A percentile compares a stretch with the other conserved stretches of the same genome.
Evolutionary conservation across 2,797 vertebrate species (phyloP).

Genomic region (Adelosebastes latens): DNA sequence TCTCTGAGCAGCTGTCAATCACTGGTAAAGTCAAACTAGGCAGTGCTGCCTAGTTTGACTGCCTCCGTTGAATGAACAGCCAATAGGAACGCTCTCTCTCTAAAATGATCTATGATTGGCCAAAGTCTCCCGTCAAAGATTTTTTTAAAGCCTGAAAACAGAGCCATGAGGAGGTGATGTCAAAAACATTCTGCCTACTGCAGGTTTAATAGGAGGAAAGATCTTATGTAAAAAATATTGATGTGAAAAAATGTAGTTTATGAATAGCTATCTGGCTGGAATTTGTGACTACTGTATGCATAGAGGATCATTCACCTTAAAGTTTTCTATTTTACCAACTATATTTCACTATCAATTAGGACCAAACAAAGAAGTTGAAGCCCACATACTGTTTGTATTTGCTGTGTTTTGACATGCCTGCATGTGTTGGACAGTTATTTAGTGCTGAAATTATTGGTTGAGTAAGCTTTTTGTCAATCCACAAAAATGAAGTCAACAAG

Average conservation of each 20-base stretch:
- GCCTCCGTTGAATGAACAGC: too few relatives aligned
- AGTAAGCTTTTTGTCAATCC: not conserved
- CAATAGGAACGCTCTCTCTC: too few relatives aligned
- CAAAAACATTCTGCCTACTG: too few relatives aligned
- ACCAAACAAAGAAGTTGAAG: not conserved
- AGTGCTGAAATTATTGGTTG: not conserved
- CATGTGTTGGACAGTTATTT: not conserved
- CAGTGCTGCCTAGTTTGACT: too few relatives aligned
- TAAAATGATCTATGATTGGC: too few relatives aligned
- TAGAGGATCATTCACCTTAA: not conserved
- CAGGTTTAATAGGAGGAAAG: not conserved
- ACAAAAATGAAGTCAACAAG: not conserved
- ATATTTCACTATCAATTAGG: not conserved
- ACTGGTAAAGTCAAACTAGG: too few relatives aligned
- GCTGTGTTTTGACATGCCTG: not conserved
- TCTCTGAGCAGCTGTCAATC: too few relatives aligned
- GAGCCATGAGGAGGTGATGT: too few relatives aligned
- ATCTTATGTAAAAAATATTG: not conserved
- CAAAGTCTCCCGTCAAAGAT: too few relatives aligned
- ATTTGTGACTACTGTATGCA: not conserved
- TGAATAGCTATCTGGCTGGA: not conserved
- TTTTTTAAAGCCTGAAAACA: too few relatives aligned
- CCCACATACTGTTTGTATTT: not conserved
- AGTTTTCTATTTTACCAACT: not conserved
- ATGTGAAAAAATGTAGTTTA: not conserved